phyloP scores from a whole-genome alignment of 2,113 vertebrate genomes.

The Corapipo altera region DNA sequence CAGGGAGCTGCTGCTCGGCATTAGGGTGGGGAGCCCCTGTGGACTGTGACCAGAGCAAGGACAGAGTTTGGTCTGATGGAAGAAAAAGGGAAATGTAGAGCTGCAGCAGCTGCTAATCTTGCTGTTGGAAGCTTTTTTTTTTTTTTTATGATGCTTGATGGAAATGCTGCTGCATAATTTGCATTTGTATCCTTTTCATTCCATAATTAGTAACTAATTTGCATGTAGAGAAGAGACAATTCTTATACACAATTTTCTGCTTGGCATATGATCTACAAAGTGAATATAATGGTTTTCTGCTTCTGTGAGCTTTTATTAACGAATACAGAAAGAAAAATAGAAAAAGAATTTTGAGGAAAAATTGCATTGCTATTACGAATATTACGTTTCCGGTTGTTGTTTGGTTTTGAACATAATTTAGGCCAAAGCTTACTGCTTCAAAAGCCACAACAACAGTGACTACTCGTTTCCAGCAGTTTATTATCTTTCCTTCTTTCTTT shows the following conservation, averaged over 20 bases:
- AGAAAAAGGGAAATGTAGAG: neutral
- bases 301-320: neutral
- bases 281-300: neutral
- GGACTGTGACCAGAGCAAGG: neutral
- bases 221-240: neutral
- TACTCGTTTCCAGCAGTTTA: neutral
- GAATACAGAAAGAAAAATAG: neutral
- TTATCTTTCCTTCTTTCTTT: conserved; percentile 24
- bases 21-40: neutral
- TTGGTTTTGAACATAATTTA: neutral
- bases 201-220: conserved; percentile 19
- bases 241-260: neutral
- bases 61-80: neutral
- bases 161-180: neutral
- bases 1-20: neutral
- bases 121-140: neutral
- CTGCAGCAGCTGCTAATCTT: neutral
- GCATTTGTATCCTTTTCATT: neutral
- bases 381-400: neutral
- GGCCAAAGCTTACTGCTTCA: neutral
- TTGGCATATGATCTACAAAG: neutral
- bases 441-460: neutral
- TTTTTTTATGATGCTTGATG: neutral
- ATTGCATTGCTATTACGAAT: neutral
- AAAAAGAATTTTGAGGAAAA: neutral